Percentiles rank a stretch among this genome's conserved stretches.
Evolutionary conservation across 2,888 invertebrate genomes (phyloP).

Genomic region (Parnassius apollo): DNA sequence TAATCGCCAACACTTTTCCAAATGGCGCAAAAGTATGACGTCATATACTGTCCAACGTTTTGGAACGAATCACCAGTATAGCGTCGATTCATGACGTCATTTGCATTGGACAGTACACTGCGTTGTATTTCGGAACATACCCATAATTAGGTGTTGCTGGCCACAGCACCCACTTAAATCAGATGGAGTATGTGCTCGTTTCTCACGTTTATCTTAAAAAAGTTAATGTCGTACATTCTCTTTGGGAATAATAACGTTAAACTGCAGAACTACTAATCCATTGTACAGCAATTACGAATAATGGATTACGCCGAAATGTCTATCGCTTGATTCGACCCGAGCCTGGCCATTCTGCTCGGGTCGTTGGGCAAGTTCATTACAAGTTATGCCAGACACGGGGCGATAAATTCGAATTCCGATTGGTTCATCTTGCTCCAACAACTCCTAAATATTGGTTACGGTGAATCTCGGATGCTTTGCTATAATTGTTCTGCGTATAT

Average conservation of each 20-base stretch:
- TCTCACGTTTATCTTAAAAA: too few relatives aligned
- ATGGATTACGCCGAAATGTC: slow-evolving; percentile 24
- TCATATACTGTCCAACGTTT: too few relatives aligned
- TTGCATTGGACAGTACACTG: too few relatives aligned
- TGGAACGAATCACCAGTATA: too few relatives aligned
- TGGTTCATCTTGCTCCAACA: slow-evolving; percentile 16
- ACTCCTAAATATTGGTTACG: slow-evolving; percentile 6
- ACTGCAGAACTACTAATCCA: slow-evolving; percentile 20
- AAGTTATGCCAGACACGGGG: slow-evolving; percentile 19
- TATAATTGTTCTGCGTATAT: background rate
- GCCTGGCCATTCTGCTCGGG: slow-evolving; percentile 23
- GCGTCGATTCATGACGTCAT: too few relatives aligned
- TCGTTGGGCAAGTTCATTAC: slow-evolving; percentile 26
- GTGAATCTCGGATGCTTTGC: slow-evolving; percentile 1
- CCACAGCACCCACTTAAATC: too few relatives aligned
- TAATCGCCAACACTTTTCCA: too few relatives aligned
- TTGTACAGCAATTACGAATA: slow-evolving; percentile 22
- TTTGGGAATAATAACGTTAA: background rate
- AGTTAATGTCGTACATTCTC: background rate
- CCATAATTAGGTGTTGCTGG: too few relatives aligned
- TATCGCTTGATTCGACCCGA: slow-evolving; percentile 22
- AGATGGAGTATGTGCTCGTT: too few relatives aligned
- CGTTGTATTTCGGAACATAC: too few relatives aligned
- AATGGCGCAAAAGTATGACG: too few relatives aligned
- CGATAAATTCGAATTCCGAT: slow-evolving; percentile 24